Percentiles rank a stretch among this genome's conserved stretches.
phyloP scores from a whole-genome alignment of 2,797 vertebrate species.

The Aldrovandia affinis region DNA sequence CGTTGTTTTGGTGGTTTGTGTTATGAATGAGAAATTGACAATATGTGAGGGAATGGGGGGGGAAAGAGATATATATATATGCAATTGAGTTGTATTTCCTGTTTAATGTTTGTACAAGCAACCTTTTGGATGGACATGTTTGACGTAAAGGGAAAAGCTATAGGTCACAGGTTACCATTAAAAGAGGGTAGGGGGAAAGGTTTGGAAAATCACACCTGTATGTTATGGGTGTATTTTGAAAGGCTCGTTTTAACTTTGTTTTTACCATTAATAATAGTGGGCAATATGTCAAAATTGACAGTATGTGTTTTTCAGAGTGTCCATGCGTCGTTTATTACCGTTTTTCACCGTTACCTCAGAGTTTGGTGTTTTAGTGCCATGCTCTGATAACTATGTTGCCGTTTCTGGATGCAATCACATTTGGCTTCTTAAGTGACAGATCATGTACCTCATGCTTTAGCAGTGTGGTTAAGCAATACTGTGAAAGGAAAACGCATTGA shows the following conservation, averaged over 20 bases:
- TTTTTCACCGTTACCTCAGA: not conserved
- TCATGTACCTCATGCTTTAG: slow-evolving; percentile 7
- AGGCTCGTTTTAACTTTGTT: not conserved
- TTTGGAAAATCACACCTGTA: not conserved
- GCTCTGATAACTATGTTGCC: slow-evolving; percentile 18
- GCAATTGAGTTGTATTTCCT: slow-evolving; percentile 40
- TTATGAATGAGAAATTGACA: slow-evolving; percentile 33
- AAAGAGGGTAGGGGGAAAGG: slow-evolving; percentile 6
- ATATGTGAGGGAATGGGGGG: slow-evolving; percentile 2
- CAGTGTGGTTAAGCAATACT: slow-evolving; percentile 40
- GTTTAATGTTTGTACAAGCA: slow-evolving; percentile 49
- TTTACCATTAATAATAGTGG: not conserved
- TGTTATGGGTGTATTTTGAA: not conserved
- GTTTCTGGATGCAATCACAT: slow-evolving; percentile 21
- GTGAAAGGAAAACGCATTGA: slow-evolving; percentile 42
- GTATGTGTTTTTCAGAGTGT: not conserved
- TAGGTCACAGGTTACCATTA: slow-evolving; percentile 32
- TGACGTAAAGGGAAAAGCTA: slow-evolving; percentile 26
- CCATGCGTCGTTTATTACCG: not conserved
- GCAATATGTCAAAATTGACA: not conserved
- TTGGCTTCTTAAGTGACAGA: slow-evolving; percentile 7
- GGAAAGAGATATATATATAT: slow-evolving; percentile 36
- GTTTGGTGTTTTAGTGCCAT: slow-evolving; percentile 24
- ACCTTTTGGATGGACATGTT: slow-evolving; percentile 40
- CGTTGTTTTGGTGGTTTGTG: slow-evolving; percentile 40